phyloP scores from a whole-genome alignment of 2,888 invertebrate species.

The Pandemis corylana region DNA sequence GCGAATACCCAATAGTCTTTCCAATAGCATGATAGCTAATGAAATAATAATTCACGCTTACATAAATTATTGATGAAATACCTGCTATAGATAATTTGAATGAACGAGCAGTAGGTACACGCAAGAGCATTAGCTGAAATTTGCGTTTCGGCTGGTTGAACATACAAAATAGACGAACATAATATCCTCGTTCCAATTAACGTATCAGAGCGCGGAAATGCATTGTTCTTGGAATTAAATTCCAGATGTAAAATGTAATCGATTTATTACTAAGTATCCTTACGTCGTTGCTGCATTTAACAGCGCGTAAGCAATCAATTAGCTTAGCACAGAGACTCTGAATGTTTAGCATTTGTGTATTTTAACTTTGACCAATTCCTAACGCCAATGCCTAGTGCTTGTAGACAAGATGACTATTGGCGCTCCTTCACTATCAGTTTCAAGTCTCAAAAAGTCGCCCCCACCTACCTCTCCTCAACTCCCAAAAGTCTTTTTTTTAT shows the following conservation, averaged over 20 bases:
- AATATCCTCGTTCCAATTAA: background rate
- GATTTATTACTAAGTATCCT: background rate
- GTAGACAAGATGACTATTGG: too few species aligned
- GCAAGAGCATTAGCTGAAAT: background rate
- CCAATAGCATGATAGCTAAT: too few species aligned
- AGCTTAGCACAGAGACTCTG: too few species aligned
- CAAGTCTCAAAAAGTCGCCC: too few species aligned
- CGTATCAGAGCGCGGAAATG: background rate
- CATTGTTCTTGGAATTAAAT: background rate
- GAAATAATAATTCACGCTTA: background rate
- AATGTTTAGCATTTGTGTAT: too few species aligned
- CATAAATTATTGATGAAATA: background rate
- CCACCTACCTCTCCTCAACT: too few species aligned
- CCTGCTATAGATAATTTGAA: background rate
- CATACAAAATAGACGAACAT: conserved; percentile 6
- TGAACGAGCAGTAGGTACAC: background rate
- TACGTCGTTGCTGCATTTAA: background rate
- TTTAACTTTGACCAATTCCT: too few species aligned
- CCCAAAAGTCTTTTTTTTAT: too few species aligned
- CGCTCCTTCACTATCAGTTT: too few species aligned
- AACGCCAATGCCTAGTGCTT: too few species aligned
- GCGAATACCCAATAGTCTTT: too few species aligned
- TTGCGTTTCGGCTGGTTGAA: conserved; percentile 2
- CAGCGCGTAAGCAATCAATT: background rate
- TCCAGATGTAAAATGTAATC: conserved; percentile 32